These are phyloP conservation scores for Sarcophaga carnaria DNA, from an alignment of 2,888 invertebrate genomes.

Conservation along the genomic window DNA sequence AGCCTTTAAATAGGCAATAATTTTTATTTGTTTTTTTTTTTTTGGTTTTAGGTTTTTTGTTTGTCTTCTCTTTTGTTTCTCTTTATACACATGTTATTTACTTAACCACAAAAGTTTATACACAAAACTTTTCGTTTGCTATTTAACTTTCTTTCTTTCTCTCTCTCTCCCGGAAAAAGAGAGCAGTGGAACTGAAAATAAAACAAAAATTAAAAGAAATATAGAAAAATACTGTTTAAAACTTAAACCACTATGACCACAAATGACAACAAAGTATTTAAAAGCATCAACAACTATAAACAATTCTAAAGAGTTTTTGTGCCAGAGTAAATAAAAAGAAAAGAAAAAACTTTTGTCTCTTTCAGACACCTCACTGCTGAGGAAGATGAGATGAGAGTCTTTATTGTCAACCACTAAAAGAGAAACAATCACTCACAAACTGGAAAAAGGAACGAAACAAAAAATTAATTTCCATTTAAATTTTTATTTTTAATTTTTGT, in stretches of 20 bases:
- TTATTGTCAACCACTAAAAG: no score
- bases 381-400: no score
- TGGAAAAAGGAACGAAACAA: no score
- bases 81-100: constrained; percentile 37
- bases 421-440: no score
- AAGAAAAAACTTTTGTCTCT: no score
- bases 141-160: constrained; percentile 27
- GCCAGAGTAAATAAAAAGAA: constrained; percentile 41
- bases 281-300: constrained; percentile 16
- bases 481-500: no score
- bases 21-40: neutral
- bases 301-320: constrained; percentile 14
- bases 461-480: no score
- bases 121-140: constrained; percentile 50
- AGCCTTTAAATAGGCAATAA: no score
- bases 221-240: constrained; percentile 30
- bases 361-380: no score
- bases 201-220: no score
- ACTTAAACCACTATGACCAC: constrained; percentile 64
- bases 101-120: constrained; percentile 49
- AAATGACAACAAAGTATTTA: constrained; percentile 66
- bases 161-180: no score
- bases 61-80: neutral
- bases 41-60: neutral
- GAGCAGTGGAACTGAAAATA: no score